Base-by-base conservation (phyloP, 92 coral and sea anemone genomes). In the Heteractis magnifica region DNA sequence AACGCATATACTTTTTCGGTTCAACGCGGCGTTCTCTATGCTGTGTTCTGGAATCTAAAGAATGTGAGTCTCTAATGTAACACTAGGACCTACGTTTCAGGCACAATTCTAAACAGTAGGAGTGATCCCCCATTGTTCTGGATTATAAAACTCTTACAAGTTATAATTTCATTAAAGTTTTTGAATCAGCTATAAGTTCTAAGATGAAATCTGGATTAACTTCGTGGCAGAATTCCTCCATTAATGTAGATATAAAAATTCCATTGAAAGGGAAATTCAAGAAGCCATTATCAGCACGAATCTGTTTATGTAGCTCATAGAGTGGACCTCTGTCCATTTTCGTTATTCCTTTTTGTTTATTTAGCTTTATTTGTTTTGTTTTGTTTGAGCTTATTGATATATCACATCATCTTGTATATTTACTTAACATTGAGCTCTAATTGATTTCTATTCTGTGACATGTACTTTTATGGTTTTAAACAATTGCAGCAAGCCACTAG, bases 11-110 rank as follows among this genome's bases (percentile, higher is more conserved):
- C 65, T 26, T 77, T 55, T 21, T 85, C 55, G 81, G 82, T 68
- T 52, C 51, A 79, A 6, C 26, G 82, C 82, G 88, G 83, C 83
- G 82, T 71, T 85, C 53, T 75, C 83, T 85, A 78, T 85, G 79
- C 78, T 76, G 44, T 21, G 18, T 19, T 18, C 1, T n/a, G 79
- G 83, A 52, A 85, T 78, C 13, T 23, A 8, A 60, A 79, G 79
- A 60, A 85, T 85, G 83, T 56, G 15, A 56, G n/a, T 68, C 49
- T 20, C 4, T 68, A 21, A 68, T 68, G 73, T 68, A 68, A 68
- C 73, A 26, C 73, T 68, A 26, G 26, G 73, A 26, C 73, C 49
- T 15, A 26, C 14, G 53, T 18, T 73, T 73, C 77, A 72, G 10
- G 77, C 5, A 34, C 49, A 4, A 44, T 73, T 34, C 34, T 15